Conservation (phyloP, 2,888 invertebrate species). For the Ormyrus labotus region DNA sequence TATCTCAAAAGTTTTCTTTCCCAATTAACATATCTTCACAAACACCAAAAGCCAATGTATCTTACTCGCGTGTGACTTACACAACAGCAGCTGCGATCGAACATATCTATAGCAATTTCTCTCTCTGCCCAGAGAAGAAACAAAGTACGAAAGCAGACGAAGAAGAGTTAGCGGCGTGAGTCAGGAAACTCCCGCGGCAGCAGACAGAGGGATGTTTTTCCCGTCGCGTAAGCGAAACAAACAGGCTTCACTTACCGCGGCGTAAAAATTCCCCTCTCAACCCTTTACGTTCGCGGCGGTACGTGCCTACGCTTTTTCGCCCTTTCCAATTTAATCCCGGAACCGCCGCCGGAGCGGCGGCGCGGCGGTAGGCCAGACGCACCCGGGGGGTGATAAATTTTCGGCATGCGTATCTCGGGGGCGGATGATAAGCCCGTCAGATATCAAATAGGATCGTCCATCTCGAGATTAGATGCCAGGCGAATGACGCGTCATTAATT, state of each 20-base stretch:
- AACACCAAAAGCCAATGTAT: too few relatives aligned
- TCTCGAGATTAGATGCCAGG: slow-evolving; percentile 55
- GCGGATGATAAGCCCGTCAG: slow-evolving; percentile 46
- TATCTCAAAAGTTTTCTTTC: too few relatives aligned
- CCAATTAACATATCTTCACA: too few relatives aligned
- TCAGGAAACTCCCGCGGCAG: background rate
- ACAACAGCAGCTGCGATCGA: too few relatives aligned
- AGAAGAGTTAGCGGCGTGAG: slow-evolving; percentile 2
- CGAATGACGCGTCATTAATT: slow-evolving; percentile 54
- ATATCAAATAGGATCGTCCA: slow-evolving; percentile 55
- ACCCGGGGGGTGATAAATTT: slow-evolving; percentile 41
- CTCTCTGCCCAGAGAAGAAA: background rate
- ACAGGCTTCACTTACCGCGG: slow-evolving; percentile 11
- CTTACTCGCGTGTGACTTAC: too few relatives aligned
- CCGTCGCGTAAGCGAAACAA: slow-evolving; percentile 28
- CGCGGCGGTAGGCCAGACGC: background rate
- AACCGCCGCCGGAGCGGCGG: background rate
- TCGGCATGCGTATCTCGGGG: slow-evolving; percentile 17
- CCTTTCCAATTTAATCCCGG: slow-evolving; percentile 33
- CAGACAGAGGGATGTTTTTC: background rate
- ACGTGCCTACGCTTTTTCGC: slow-evolving; percentile 7
- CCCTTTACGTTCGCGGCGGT: background rate
- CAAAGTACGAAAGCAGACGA: background rate
- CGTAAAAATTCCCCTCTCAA: slow-evolving; percentile 18
- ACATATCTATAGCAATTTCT: too few relatives aligned